Percentiles rank a stretch among this genome's conserved stretches.
These are phyloP conservation scores for Geophilus truncorum DNA, from an alignment of 2,888 invertebrate species.

Conservation along the genomic window DNA sequence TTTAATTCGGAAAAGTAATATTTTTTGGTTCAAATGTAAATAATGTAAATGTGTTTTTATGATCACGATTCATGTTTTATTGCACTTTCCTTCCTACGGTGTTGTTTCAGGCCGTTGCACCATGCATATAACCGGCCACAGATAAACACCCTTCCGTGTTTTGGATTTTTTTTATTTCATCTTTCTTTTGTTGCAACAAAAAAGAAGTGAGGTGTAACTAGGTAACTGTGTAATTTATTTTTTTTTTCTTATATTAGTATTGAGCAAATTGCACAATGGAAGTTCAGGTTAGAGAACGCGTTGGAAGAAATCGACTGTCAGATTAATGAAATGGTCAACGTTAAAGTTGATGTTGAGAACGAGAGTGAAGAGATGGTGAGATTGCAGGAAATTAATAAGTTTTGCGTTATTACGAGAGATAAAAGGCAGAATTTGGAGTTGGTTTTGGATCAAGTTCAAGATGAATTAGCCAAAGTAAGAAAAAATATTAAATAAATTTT, in stretches of 20 bases:
- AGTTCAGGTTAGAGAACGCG: not conserved
- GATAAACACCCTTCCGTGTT: no score
- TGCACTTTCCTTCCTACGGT: no score
- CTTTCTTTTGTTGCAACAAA: not conserved
- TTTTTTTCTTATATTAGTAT: not conserved
- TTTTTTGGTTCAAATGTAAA: no score
- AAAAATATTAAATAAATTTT: not conserved
- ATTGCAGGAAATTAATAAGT: slow-evolving; percentile 39
- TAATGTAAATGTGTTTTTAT: no score
- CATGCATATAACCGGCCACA: no score
- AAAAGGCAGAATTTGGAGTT: slow-evolving; percentile 32
- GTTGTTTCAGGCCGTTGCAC: no score
- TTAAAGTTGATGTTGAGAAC: not conserved
- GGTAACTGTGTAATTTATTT: not conserved
- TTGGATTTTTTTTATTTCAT: not conserved
- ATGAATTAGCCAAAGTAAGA: slow-evolving; percentile 6
- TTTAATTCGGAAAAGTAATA: no score
- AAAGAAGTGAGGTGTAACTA: no score
- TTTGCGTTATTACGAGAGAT: slow-evolving; percentile 31
- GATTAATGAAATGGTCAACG: not conserved
- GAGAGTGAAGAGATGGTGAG: not conserved
- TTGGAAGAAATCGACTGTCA: not conserved
- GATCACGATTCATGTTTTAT: no score
- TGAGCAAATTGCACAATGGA: not conserved
- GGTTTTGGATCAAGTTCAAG: slow-evolving; percentile 33